These are phyloP conservation scores for Portevinia maculata DNA, from an alignment of 2,888 invertebrate genomes.

Conservation along the genomic window DNA sequence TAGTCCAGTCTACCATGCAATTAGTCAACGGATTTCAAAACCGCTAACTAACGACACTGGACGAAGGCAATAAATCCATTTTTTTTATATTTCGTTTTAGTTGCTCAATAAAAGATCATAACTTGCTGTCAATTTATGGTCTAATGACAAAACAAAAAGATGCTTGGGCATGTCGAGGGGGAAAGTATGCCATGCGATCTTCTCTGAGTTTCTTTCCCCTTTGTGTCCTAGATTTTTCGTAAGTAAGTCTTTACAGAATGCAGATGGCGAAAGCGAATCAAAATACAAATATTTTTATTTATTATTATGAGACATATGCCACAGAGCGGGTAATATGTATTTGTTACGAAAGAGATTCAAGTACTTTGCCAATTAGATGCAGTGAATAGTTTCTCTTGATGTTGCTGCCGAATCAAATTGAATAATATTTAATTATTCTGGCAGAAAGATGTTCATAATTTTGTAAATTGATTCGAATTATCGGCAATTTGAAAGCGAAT, in stretches of 20 bases:
- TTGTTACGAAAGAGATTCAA: constrained; percentile 52
- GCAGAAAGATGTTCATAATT: not conserved
- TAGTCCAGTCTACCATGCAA: constrained; percentile 53
- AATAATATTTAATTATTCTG: constrained; percentile 25
- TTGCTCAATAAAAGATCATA: constrained; percentile 34
- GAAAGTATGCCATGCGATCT: constrained; percentile 68
- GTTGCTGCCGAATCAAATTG: constrained; percentile 36
- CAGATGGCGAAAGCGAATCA: constrained; percentile 61
- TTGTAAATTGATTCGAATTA: constrained; percentile 26
- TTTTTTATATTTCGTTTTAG: not conserved
- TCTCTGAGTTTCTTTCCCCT: constrained; percentile 48
- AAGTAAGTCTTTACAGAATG: not conserved
- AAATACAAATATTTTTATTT: constrained; percentile 8
- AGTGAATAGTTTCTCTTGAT: constrained; percentile 42
- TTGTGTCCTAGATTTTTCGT: not conserved
- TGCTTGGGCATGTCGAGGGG: constrained; percentile 29
- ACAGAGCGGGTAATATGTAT: constrained; percentile 45
- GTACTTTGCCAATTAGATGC: constrained; percentile 4
- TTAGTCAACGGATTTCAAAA: constrained; percentile 40
- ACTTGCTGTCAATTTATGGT: constrained; percentile 43
- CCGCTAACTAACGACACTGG: not conserved
- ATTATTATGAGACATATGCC: constrained; percentile 14
- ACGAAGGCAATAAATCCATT: constrained; percentile 8
- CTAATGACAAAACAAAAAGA: constrained; percentile 37
- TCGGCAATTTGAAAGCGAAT: constrained; percentile 45